Percentiles rank a stretch among this genome's conserved stretches.
Evolutionary conservation across 2,113 vertebrate species (phyloP).

Genomic region (Sterna hirundo): DNA sequence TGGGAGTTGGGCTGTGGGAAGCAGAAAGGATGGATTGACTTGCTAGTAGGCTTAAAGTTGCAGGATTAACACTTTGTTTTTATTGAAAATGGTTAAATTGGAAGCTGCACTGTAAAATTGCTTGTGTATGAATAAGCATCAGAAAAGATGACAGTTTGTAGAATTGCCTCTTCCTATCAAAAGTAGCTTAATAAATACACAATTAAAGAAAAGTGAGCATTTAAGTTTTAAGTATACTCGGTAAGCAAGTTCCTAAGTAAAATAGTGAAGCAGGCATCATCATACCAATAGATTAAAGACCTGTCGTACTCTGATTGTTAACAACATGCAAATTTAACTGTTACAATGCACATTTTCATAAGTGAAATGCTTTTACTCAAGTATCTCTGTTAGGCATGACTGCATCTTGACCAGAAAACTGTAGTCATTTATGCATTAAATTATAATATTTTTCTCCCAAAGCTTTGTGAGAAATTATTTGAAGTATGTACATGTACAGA

Average conservation of each 20-base stretch:
- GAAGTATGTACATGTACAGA: background rate
- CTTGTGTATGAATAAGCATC: background rate
- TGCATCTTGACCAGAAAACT: background rate
- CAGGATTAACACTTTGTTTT: fast-evolving
- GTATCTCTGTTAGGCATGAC: background rate
- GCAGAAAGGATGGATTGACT: background rate
- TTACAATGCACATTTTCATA: fast-evolving
- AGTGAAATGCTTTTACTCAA: background rate
- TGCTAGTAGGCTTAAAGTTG: background rate
- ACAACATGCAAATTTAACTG: background rate
- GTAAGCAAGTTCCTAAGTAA: background rate
- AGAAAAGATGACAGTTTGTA: background rate
- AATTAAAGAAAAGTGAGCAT: background rate
- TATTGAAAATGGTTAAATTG: background rate
- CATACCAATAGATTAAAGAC: background rate
- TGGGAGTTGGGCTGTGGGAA: background rate
- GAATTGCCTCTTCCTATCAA: background rate
- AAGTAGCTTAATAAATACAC: background rate
- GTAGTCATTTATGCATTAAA: background rate
- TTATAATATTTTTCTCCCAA: background rate
- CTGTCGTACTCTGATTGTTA: background rate
- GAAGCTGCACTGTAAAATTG: background rate
- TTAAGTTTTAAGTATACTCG: background rate
- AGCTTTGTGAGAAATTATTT: background rate
- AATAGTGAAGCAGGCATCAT: background rate